Evolutionary conservation across 2,888 invertebrate genomes (phyloP).

Genomic region (Euclidia mi): DNA sequence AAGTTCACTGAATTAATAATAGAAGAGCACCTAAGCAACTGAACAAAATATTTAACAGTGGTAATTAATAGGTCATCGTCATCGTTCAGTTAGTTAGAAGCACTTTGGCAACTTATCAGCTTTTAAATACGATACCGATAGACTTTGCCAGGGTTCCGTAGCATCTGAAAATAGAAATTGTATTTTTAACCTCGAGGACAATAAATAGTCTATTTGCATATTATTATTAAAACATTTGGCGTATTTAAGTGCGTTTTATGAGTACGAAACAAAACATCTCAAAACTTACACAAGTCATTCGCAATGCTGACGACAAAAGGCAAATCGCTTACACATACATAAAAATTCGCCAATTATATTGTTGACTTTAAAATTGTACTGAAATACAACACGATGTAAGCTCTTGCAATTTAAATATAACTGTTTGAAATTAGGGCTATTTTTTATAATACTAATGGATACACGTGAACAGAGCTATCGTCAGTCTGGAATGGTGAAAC

Average conservation of each 20-base stretch:
- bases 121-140: constrained; percentile 51
- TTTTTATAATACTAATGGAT: no score
- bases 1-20: constrained; percentile 25
- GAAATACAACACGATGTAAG: no score
- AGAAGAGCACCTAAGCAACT: constrained; percentile 29
- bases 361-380: no score
- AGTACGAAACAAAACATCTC: not conserved
- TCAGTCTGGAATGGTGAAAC: no score
- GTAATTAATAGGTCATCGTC: constrained; percentile 50
- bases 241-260: not conserved
- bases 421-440: no score
- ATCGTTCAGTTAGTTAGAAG: constrained; percentile 47
- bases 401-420: no score
- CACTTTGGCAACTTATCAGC: constrained; percentile 68
- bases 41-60: constrained; percentile 38
- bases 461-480: no score
- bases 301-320: not conserved
- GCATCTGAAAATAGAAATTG: constrained; percentile 57
- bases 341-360: not conserved
- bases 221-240: constrained; percentile 17
- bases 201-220: constrained; percentile 34
- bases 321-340: not conserved
- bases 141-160: constrained; percentile 60
- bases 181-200: constrained; percentile 59
- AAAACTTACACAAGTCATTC: not conserved